Evolutionary conservation across 2,888 invertebrate species (phyloP).

Genomic region (Halictus ligatus): DNA sequence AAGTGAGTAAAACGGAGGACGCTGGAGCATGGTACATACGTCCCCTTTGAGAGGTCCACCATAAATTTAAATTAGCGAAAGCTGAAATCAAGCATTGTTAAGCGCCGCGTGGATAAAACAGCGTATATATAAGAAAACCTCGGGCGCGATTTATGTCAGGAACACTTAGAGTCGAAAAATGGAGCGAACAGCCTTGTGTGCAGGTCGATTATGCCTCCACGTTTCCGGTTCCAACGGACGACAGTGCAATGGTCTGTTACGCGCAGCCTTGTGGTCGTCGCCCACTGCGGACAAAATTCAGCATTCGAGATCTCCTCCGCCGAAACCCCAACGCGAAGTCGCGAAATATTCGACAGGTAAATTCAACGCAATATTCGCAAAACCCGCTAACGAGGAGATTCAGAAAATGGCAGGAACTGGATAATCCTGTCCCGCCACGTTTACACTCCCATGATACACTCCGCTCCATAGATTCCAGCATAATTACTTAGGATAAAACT

Average conservation of each 20-base stretch:
- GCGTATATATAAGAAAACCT: background rate
- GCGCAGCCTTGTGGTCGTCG: background rate
- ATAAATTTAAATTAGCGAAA: background rate
- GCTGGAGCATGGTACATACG: background rate
- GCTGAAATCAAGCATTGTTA: constrained; percentile 6
- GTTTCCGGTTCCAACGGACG: constrained; percentile 6
- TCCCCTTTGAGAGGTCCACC: background rate
- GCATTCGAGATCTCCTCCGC: background rate
- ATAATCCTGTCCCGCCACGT: background rate
- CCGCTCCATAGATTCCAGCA: background rate
- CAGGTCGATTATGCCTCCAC: constrained; percentile 7
- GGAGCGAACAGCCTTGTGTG: constrained; percentile 6
- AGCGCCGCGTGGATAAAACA: background rate
- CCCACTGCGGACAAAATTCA: constrained; percentile 2
- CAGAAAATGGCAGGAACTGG: background rate
- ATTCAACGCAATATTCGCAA: background rate
- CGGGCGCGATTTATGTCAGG: constrained; percentile 8
- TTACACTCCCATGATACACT: background rate
- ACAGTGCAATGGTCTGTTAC: constrained; percentile 2
- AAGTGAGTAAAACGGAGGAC: background rate
- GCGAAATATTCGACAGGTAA: background rate
- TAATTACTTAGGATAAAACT: background rate
- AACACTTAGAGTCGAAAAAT: constrained; percentile 11
- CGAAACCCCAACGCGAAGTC: background rate
- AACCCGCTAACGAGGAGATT: constrained; percentile 1